phyloP scores from a whole-genome alignment of 2,888 invertebrate species.

The Matsumyia berberina region DNA sequence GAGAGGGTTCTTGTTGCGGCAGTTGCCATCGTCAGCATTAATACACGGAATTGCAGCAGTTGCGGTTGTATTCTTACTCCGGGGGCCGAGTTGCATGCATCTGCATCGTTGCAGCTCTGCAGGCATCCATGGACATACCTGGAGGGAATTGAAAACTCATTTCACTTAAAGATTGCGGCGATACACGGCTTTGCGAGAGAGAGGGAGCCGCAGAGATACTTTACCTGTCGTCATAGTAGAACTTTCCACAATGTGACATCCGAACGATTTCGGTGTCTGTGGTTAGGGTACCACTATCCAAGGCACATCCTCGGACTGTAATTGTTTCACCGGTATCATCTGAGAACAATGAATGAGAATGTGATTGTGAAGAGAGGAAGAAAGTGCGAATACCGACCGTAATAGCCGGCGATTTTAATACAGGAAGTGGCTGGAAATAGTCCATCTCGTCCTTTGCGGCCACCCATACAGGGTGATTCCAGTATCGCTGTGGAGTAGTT shows the following conservation, averaged over 20 bases:
- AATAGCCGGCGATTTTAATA: slow-evolving; percentile 96
- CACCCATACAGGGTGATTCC: slow-evolving; percentile 97
- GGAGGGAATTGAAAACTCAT: slow-evolving; percentile 58
- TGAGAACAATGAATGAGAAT: slow-evolving; percentile 80
- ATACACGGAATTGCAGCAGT: slow-evolving; percentile 62
- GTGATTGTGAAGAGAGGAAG: slow-evolving; percentile 72
- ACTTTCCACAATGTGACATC: slow-evolving; percentile 98
- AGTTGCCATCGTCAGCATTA: slow-evolving; percentile 64
- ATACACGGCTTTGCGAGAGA: not conserved
- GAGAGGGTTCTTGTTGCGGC: slow-evolving; percentile 50
- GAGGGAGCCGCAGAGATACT: slow-evolving; percentile 64
- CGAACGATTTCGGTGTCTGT: slow-evolving; percentile 98
- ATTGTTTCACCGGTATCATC: slow-evolving; percentile 92
- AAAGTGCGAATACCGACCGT: slow-evolving; percentile 87
- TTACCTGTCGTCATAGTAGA: slow-evolving; percentile 94
- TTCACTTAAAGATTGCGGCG: slow-evolving; percentile 50
- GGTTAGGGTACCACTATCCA: slow-evolving; percentile 97
- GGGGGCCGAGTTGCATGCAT: slow-evolving; percentile 90
- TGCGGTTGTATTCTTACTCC: slow-evolving; percentile 66
- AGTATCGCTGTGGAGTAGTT: slow-evolving; percentile 93
- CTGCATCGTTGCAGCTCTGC: slow-evolving; percentile 96
- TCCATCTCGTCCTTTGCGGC: slow-evolving; percentile 95
- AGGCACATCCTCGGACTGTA: slow-evolving; percentile 96
- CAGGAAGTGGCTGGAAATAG: slow-evolving; percentile 98
- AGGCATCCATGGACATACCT: slow-evolving; percentile 96